phyloP scores from a whole-genome alignment of 1,140 invertebrate species.

The Lepidurus packardi region DNA sequence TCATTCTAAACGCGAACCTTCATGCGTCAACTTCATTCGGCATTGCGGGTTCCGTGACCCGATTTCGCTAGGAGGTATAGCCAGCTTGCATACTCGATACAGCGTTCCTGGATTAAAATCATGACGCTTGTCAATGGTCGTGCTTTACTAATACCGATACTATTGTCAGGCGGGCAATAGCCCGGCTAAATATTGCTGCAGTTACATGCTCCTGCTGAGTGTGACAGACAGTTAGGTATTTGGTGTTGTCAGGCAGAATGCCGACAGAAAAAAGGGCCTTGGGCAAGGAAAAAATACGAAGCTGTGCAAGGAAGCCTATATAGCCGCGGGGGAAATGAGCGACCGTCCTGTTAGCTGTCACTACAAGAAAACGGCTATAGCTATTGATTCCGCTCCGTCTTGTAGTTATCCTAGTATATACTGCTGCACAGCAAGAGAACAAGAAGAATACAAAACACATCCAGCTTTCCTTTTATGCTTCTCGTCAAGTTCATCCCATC shows the following conservation, averaged over 20 bases:
- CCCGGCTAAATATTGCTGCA: too few relatives aligned
- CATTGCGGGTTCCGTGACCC: neutral
- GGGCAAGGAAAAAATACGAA: neutral
- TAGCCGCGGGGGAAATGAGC: neutral
- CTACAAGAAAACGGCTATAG: neutral
- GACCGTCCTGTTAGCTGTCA: conserved; percentile 11
- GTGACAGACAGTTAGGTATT: conserved; percentile 8
- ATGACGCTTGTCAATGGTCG: too few relatives aligned
- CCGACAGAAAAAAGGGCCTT: neutral
- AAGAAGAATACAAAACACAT: too few relatives aligned
- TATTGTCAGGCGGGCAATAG: too few relatives aligned
- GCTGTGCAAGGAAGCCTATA: neutral
- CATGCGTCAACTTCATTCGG: neutral
- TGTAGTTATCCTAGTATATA: neutral
- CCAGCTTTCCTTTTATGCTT: too few relatives aligned
- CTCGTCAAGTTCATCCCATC: too few relatives aligned
- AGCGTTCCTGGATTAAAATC: too few relatives aligned
- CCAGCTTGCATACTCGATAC: too few relatives aligned
- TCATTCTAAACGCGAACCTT: too few relatives aligned
- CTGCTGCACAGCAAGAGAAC: too few relatives aligned
- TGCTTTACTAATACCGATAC: too few relatives aligned
- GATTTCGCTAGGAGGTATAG: too few relatives aligned
- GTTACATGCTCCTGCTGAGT: neutral
- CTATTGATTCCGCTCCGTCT: neutral
- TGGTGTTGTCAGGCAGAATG: neutral